These are phyloP conservation scores for Euura saliciscinereae DNA, from an alignment of 1,140 invertebrate species.

Conservation along the genomic window DNA sequence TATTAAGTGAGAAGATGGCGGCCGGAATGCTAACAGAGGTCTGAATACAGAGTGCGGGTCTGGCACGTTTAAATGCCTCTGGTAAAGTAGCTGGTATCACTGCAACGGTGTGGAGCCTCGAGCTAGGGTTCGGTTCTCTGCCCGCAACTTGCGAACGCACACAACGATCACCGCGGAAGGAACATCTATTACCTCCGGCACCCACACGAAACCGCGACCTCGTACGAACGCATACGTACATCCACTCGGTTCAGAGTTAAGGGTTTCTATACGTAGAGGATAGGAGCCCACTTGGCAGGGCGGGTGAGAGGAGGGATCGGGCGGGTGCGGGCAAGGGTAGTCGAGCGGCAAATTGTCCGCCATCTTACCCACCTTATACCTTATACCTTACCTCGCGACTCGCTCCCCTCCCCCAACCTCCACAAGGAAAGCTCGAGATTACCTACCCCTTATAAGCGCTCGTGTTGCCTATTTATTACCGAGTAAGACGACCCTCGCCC, in stretches of 20 bases:
- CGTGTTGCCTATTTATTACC: constrained; percentile 60
- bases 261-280: neutral
- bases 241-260: too few relatives aligned
- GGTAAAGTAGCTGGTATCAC: constrained; percentile 5
- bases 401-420: neutral
- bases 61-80: constrained; percentile 3
- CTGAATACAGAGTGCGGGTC: constrained; percentile 36
- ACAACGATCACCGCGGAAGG: neutral
- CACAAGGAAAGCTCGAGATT: constrained; percentile 55
- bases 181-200: neutral
- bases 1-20: constrained; percentile 16
- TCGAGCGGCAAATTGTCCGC: constrained; percentile 63
- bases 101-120: neutral
- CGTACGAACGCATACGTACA: too few relatives aligned
- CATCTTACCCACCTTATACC: constrained; percentile 62
- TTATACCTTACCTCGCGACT: constrained; percentile 31
- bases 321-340: constrained; percentile 57
- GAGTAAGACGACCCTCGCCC: constrained; percentile 40
- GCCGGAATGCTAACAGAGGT: constrained; percentile 10
- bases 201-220: neutral
- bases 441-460: constrained; percentile 60
- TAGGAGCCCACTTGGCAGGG: neutral
- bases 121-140: neutral
- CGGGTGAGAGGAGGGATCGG: constrained; percentile 39
- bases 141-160: neutral